These are phyloP conservation scores for Sinella curviseta DNA, from an alignment of 1,140 invertebrate genomes.

Conservation along the genomic window DNA sequence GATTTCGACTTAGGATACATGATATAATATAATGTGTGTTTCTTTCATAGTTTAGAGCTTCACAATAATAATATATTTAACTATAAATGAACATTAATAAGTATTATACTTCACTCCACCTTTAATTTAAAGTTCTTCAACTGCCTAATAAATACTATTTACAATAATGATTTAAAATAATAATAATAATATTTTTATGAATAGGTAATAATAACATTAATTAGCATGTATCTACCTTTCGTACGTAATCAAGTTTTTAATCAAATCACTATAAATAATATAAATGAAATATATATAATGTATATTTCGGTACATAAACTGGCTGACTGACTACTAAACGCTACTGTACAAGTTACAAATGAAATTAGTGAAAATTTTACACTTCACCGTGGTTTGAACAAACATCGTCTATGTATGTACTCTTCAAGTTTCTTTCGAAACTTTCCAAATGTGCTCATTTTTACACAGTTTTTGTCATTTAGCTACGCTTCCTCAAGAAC, in stretches of 20 bases:
- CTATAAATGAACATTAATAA: slow-evolving; percentile 6
- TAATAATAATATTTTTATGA: no score
- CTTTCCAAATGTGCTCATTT: no score
- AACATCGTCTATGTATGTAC: no score
- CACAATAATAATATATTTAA: slow-evolving; percentile 24
- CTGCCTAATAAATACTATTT: background rate
- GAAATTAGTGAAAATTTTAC: background rate
- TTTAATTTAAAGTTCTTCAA: background rate
- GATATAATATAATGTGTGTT: background rate
- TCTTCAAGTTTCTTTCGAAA: no score
- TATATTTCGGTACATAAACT: slow-evolving; percentile 6
- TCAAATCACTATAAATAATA: background rate
- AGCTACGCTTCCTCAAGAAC: no score
- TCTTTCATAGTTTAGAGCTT: no score
- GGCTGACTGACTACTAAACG: slow-evolving; percentile 1
- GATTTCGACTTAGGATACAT: background rate
- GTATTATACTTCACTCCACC: no score
- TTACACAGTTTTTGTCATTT: no score
- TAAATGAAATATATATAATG: no score
- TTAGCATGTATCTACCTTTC: background rate
- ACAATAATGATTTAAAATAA: no score
- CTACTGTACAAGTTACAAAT: slow-evolving; percentile 3
- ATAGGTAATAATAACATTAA: no score
- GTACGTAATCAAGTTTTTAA: background rate
- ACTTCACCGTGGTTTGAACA: no score